Base-by-base conservation (phyloP, 2,797 vertebrate genomes). In the Vespertilio murinus region DNA sequence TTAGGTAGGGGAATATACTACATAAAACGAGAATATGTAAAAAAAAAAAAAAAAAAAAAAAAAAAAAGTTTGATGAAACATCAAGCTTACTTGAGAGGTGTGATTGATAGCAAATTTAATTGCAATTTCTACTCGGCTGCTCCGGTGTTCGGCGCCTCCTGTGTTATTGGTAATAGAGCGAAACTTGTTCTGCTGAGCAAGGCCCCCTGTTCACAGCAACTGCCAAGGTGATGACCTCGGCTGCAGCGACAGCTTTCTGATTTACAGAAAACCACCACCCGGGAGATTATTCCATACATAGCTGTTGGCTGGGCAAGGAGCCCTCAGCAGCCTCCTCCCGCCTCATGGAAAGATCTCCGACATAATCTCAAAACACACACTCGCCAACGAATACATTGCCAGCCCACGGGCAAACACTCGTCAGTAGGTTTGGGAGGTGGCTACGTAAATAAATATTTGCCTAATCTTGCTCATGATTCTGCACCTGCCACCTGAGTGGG, bases 81-180 rank as follows among this genome's bases (percentile, higher is more conserved):
- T 95, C 88, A 95, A 95, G 95, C 74, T 59, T 78, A 88, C 89
- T 96, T 93, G 92, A 97, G 95, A 78, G 61, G 84, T 90, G 81
- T 95, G 97, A 98, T 94, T 94, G 97, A 98, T 91, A 87, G 92
- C 94, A 97, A 97, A 97, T 96, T 96, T 97, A 97, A 98, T 95
- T 86, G 96, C 92, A 96, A 87, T 97, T 98, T 98, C 94, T 97
- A 95, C 95, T 96, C 74, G n/a, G 81, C 28, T 95, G 93, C 96
- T 95, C 96, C 97, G 33, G 82, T 85, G 75, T 38, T 89, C 30
- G 89, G 81, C 28, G 82, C 86, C 69, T 94, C 69, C 59, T 96
- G 77, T 94, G 97, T 91, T 96, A 95, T 93, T 22, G 97, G 49
- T 94, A 97, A 97, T 78, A 95, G 22, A 96, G 93, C 86, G 91